Percentiles rank a stretch among this genome's conserved stretches.
phyloP scores from a whole-genome alignment of 2,113 vertebrate species.

The Spheniscus mendiculus region DNA sequence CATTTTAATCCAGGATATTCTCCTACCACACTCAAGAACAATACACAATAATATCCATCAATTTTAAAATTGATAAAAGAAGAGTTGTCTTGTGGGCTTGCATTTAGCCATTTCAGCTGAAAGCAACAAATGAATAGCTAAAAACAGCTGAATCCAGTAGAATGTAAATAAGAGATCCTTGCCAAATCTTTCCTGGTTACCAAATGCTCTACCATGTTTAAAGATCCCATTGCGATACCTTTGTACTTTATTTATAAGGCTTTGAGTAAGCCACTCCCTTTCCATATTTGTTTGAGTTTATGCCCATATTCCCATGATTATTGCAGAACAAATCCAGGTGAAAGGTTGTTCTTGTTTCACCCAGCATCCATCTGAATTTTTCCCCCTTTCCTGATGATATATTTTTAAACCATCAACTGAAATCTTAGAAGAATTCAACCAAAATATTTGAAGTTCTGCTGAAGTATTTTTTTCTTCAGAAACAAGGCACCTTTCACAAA shows the following conservation, averaged over 20 bases:
- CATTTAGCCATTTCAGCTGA: constrained; percentile 2
- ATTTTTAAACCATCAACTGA: background rate
- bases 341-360: constrained; percentile 42
- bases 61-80: background rate
- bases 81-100: background rate
- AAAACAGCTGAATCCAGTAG: constrained; percentile 23
- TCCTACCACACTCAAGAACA: background rate
- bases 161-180: constrained; percentile 39
- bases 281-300: constrained; percentile 49
- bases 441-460: constrained; percentile 18
- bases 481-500: constrained; percentile 9
- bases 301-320: constrained; percentile 11
- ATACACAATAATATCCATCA: background rate
- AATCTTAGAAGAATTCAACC: background rate
- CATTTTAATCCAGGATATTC: background rate
- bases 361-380: background rate
- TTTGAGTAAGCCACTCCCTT: constrained; percentile 57
- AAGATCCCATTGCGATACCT: constrained; percentile 16
- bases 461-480: background rate
- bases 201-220: background rate
- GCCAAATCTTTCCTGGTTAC: constrained; percentile 10
- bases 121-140: constrained; percentile 4
- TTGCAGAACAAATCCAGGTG: constrained; percentile 44
- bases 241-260: constrained; percentile 56
- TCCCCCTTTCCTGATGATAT: background rate